These are phyloP conservation scores for Papilio helenus DNA, from an alignment of 1,140 invertebrate genomes.

Conservation along the genomic window DNA sequence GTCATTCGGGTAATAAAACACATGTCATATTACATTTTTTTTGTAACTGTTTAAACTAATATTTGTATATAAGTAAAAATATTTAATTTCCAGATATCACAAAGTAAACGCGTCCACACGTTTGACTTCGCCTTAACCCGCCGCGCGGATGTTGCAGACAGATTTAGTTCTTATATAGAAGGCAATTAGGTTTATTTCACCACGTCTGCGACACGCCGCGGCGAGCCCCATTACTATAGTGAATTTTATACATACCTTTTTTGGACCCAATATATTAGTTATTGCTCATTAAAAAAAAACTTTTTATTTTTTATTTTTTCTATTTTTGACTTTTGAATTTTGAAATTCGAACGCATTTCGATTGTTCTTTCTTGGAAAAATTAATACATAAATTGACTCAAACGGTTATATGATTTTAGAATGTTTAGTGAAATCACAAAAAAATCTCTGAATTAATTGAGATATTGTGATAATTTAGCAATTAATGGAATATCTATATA, in stretches of 20 bases:
- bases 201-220: background rate
- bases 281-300: background rate
- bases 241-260: background rate
- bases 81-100: constrained; percentile 44
- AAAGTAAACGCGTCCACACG: constrained; percentile 22
- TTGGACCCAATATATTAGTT: background rate
- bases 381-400: too few relatives aligned
- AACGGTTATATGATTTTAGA: too few relatives aligned
- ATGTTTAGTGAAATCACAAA: too few relatives aligned
- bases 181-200: constrained; percentile 6
- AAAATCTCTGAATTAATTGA: background rate
- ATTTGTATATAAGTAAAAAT: background rate
- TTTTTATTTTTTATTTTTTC: too few relatives aligned
- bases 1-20: too few relatives aligned
- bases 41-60: too few relatives aligned
- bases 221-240: background rate
- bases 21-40: too few relatives aligned
- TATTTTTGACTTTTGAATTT: too few relatives aligned
- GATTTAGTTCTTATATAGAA: constrained; percentile 18
- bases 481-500: background rate
- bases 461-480: background rate
- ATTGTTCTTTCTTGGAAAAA: too few relatives aligned
- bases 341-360: too few relatives aligned
- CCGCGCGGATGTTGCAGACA: background rate
- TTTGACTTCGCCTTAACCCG: background rate